Evolutionary conservation across 2,797 vertebrate genomes (phyloP).

Genomic region (Tarsius wallacei): DNA sequence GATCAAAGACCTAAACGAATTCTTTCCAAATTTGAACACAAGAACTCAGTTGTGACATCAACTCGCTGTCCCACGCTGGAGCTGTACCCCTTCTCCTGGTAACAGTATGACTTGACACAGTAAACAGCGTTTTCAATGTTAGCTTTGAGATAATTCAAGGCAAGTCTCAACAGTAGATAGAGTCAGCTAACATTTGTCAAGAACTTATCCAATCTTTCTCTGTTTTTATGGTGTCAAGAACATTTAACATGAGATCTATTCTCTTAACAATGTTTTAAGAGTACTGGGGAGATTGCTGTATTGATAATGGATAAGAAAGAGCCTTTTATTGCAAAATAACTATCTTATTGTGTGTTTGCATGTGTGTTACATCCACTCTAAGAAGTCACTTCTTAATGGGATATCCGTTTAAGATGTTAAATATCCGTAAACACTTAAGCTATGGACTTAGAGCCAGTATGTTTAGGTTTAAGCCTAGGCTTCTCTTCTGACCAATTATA

Average conservation of each 20-base stretch:
- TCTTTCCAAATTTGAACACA: no score
- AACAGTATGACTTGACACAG: not conserved
- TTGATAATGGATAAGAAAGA: not conserved
- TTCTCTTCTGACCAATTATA: slow-evolving; percentile 9
- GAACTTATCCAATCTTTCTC: not conserved
- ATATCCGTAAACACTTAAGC: not conserved
- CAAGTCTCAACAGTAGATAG: not conserved
- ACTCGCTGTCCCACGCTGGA: no score
- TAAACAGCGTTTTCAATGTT: not conserved
- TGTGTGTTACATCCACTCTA: not conserved
- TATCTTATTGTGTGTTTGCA: not conserved
- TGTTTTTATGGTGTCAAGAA: not conserved
- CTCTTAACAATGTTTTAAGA: not conserved
- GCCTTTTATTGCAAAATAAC: not conserved
- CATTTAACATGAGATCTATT: not conserved
- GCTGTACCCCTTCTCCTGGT: no score
- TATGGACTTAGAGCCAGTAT: not conserved
- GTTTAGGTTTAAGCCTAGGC: not conserved
- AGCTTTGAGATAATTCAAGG: not conserved
- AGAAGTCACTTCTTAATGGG: not conserved
- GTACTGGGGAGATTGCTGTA: not conserved
- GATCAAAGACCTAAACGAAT: no score
- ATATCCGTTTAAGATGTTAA: not conserved
- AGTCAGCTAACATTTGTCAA: not conserved
- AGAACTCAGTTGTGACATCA: no score